Base-by-base conservation (phyloP, 2,888 invertebrate species). In the Ophion costatus region DNA sequence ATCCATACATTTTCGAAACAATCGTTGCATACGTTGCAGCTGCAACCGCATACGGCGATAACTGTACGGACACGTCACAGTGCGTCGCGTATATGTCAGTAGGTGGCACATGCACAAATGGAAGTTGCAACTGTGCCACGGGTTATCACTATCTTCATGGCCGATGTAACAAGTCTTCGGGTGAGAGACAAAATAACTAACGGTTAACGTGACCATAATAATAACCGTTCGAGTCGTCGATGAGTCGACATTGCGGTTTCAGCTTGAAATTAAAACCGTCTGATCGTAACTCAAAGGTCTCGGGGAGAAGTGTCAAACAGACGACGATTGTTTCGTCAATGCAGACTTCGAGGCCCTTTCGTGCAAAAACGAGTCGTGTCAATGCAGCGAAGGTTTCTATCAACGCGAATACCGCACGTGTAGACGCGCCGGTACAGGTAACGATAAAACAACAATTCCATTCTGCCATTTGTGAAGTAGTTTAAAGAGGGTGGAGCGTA, bases 401-500 rank as follows among this genome's bases (percentile, higher is more conserved):
- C 90, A 91, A 74, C 89, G 93, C 1, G 92, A 93, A 87, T 91
- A 93, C 83, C 90, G 90, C 66, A 89, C 90, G 6, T 93, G 93
- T 82, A 91, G 93, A 24, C 89, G 89, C 14, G 83, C 61, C 76
- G 90, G 87, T 70, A 82, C 84, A 57, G 87, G 90, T 90, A 83
- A 85, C 5, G 63, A 70, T 51, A 45, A 70, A 7, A 61, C 1
- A 66, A 66, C 11, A 14, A 57, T 66, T 2, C 56, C 9, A 66
- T 76, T 75, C n/a, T 38, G 11, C 9, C 9, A 51, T 45, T 45
- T 63, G 22, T 17, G 5, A 22, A 74, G 5, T 14, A 17, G 14
- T 17, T 51, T 14, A 14, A 38, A 7, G 38, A 9, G 29, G 29
- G 0, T 29, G 29, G 29, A 4, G 29, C 29, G 29, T 29, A 29